A percentile compares a stretch with the other conserved stretches of the same genome.
Evolutionary conservation across 1,140 invertebrate species (phyloP).

Genomic region (Eueides isabella): DNA sequence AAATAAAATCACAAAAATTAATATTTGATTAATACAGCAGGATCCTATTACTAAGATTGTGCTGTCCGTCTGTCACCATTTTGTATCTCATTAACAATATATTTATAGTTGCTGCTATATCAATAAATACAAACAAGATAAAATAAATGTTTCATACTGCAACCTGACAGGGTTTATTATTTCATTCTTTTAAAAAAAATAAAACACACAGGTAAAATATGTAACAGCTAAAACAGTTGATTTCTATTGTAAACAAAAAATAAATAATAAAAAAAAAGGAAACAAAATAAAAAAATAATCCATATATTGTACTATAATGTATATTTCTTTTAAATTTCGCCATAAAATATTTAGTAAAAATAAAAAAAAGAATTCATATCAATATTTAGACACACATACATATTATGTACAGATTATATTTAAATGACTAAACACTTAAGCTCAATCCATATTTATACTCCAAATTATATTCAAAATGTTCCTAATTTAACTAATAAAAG

Average conservation of each 20-base stretch:
- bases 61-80: too few relatives aligned
- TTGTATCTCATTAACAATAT: too few relatives aligned
- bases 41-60: too few relatives aligned
- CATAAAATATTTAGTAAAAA: constrained; percentile 47
- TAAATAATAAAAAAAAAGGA: constrained; percentile 21
- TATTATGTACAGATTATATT: constrained; percentile 43
- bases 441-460: constrained; percentile 24
- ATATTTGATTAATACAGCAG: too few relatives aligned
- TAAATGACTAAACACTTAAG: constrained; percentile 37
- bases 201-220: too few relatives aligned
- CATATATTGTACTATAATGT: constrained; percentile 57
- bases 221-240: too few relatives aligned
- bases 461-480: not conserved
- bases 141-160: too few relatives aligned
- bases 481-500: not conserved
- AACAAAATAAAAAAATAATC: constrained; percentile 42
- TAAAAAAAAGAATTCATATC: constrained; percentile 49
- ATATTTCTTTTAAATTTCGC: constrained; percentile 48
- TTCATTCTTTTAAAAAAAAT: too few relatives aligned
- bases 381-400: constrained; percentile 43
- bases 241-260: not conserved
- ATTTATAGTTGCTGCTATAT: too few relatives aligned
- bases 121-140: too few relatives aligned
- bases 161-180: too few relatives aligned
- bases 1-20: too few relatives aligned